Conservation (phyloP, 2,888 invertebrate genomes). For the Arge pagana region DNA sequence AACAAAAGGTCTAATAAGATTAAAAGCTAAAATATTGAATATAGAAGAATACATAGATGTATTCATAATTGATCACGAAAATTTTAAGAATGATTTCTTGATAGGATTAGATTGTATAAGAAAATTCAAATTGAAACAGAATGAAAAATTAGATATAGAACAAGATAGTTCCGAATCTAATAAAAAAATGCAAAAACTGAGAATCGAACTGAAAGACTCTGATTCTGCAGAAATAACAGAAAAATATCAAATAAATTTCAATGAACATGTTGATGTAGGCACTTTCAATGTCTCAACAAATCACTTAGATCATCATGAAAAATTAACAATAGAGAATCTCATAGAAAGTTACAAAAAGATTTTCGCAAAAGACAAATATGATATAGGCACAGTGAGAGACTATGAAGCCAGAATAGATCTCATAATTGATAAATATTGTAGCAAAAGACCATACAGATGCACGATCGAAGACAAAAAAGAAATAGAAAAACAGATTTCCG, state of each 20-base stretch:
- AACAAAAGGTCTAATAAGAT: constrained; percentile 27
- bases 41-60: constrained; percentile 27
- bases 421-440: constrained; percentile 15
- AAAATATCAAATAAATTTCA: constrained; percentile 9
- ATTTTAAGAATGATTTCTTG: constrained; percentile 31
- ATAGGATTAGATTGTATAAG: constrained; percentile 32
- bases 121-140: constrained; percentile 30
- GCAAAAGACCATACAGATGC: constrained; percentile 31
- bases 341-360: not conserved
- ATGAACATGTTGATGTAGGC: not conserved
- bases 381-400: constrained; percentile 14
- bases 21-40: constrained; percentile 29
- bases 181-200: constrained; percentile 21
- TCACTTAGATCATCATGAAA: constrained; percentile 12
- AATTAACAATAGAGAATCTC: constrained; percentile 12
- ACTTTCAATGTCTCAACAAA: not conserved
- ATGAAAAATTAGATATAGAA: constrained; percentile 30
- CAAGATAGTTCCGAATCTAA: constrained; percentile 26
- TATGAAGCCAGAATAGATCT: constrained; percentile 20
- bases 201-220: constrained; percentile 30
- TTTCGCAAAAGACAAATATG: constrained; percentile 23
- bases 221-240: not conserved
- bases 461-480: constrained; percentile 33
- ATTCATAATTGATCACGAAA: constrained; percentile 22
- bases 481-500: constrained; percentile 34